phyloP scores from a whole-genome alignment of 2,113 vertebrate genomes.

The Petrocephalus microphthalmus region DNA sequence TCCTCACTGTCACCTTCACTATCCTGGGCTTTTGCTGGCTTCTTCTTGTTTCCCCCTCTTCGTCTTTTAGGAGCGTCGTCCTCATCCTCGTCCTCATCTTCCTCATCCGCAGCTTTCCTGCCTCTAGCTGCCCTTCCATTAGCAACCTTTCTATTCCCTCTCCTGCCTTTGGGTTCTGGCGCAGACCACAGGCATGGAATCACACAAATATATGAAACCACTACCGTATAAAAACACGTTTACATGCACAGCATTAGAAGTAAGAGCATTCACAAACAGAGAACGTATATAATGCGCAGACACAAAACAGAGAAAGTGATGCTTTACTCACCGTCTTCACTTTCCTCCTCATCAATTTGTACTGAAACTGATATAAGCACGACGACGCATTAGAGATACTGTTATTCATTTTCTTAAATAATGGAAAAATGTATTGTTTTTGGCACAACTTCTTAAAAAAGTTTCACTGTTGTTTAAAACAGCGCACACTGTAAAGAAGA shows the following conservation, averaged over 20 bases:
- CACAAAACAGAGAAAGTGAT: not conserved
- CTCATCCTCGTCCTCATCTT: conserved; percentile 53
- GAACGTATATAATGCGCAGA: not conserved
- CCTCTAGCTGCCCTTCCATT: conserved; percentile 44
- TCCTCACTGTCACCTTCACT: conserved; percentile 52
- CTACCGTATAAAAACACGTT: not conserved
- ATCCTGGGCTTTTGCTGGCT: conserved; percentile 36
- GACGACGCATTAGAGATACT: conserved; percentile 21
- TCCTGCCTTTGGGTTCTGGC: conserved; percentile 41
- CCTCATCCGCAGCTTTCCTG: conserved; percentile 47
- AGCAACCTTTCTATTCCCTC: conserved; percentile 44
- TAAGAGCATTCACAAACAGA: not conserved
- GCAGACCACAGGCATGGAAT: not conserved
- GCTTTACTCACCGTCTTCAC: conserved; percentile 66
- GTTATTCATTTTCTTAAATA: not conserved
- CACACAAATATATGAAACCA: not conserved
- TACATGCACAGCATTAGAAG: not conserved
- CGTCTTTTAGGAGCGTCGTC: conserved; percentile 48
- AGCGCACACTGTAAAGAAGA: too few species aligned
- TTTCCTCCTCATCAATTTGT: conserved; percentile 70
- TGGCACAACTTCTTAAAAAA: not conserved
- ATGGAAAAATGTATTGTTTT: not conserved
- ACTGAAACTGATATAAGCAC: conserved; percentile 64
- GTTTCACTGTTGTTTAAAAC: not conserved
- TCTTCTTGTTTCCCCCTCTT: conserved; percentile 51